Conservation (phyloP, 2,888 invertebrate genomes). For the Platycheirus albimanus region DNA sequence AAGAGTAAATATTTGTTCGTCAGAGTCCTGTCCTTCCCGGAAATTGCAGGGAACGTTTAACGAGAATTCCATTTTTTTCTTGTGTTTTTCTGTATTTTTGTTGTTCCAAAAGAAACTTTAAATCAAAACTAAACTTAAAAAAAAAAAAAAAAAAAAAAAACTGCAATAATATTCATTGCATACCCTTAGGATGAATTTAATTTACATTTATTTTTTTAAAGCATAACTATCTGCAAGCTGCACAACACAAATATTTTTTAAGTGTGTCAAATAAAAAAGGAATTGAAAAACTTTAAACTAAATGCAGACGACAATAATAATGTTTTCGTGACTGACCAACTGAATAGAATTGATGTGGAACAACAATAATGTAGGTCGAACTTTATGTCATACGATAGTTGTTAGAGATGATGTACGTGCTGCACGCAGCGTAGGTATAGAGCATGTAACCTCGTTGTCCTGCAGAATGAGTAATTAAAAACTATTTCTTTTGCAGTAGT, state of each 20-base stretch:
- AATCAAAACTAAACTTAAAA: background rate
- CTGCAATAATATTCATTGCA: conserved; percentile 1
- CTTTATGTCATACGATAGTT: conserved; percentile 29
- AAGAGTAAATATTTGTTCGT: conserved; percentile 26
- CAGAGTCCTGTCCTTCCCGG: conserved; percentile 12
- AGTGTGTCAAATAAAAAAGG: conserved; percentile 37
- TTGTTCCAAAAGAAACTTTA: too few relatives aligned
- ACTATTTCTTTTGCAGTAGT: conserved; percentile 38
- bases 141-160: too few relatives aligned
- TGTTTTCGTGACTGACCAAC: conserved; percentile 53
- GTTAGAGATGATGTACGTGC: conserved; percentile 18
- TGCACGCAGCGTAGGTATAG: conserved; percentile 40
- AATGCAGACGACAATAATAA: conserved; percentile 19
- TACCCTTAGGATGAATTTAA: background rate
- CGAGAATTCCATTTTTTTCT: too few relatives aligned
- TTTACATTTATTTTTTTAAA: background rate
- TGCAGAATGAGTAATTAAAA: conserved; percentile 66
- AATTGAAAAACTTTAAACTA: conserved; percentile 42
- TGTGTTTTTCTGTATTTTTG: background rate
- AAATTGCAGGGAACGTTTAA: background rate
- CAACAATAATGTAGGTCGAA: conserved; percentile 42
- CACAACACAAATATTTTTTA: conserved; percentile 9
- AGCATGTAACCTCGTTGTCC: conserved; percentile 37
- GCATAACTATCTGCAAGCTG: too few relatives aligned
- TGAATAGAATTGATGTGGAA: conserved; percentile 13